Conservation (phyloP, 2,113 vertebrate genomes). For the Garra rufa region DNA sequence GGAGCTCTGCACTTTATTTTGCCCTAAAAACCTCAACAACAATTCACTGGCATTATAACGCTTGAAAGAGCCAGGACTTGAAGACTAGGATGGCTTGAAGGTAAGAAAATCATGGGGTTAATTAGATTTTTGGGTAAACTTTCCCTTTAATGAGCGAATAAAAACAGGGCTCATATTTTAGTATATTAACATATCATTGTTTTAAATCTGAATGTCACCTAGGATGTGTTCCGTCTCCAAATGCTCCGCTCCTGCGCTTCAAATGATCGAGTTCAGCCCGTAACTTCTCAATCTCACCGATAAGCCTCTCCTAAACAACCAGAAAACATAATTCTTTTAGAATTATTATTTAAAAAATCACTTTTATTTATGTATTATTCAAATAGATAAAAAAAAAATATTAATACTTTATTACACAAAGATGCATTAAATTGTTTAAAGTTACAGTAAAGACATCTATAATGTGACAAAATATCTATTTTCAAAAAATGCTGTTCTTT, state of each 20-base stretch:
- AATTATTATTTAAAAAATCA: too few relatives aligned
- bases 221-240: conserved; percentile 84
- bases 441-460: background rate
- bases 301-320: conserved; percentile 84
- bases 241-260: conserved; percentile 87
- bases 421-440: background rate
- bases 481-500: background rate
- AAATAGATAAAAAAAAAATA: too few relatives aligned
- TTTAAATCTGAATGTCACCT: conserved; percentile 76
- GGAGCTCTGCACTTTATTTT: too few relatives aligned
- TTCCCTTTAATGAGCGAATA: background rate
- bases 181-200: background rate
- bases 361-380: too few relatives aligned
- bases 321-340: too few relatives aligned
- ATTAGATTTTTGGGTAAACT: too few relatives aligned
- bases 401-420: background rate
- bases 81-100: too few relatives aligned
- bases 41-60: too few relatives aligned
- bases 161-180: background rate
- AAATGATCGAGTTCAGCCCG: conserved; percentile 93
- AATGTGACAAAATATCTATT: background rate
- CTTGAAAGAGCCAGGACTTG: too few relatives aligned
- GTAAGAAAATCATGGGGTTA: too few relatives aligned
- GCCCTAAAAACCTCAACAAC: too few relatives aligned
- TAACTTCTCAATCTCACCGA: conserved; percentile 94